Percentiles rank a stretch among this genome's conserved stretches.
Evolutionary conservation across 2,888 invertebrate genomes (phyloP).

Genomic region (Napeogenes sylphis): DNA sequence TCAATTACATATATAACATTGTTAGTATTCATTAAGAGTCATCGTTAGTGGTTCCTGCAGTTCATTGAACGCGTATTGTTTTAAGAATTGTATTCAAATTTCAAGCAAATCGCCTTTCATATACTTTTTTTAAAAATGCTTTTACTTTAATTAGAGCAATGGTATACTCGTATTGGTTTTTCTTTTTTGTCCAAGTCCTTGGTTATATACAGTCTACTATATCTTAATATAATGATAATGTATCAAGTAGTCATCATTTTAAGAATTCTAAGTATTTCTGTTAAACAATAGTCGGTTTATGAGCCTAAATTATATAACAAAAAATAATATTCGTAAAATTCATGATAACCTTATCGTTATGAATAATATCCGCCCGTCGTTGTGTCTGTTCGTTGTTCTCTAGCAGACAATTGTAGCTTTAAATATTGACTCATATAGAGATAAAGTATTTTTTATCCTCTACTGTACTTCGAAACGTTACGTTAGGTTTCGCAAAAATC

Average conservation of each 20-base stretch:
- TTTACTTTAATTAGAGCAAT: too few relatives aligned
- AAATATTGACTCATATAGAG: constrained; percentile 28
- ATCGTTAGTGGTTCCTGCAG: constrained; percentile 27
- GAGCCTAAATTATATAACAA: constrained; percentile 30
- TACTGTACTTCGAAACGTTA: constrained; percentile 21
- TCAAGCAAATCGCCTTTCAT: not conserved
- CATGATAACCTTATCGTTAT: constrained; percentile 52
- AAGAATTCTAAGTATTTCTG: not conserved
- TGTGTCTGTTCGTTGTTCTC: constrained; percentile 42
- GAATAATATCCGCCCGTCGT: constrained; percentile 51
- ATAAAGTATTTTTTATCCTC: constrained; percentile 18
- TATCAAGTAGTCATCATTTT: not conserved
- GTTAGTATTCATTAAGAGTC: constrained; percentile 32
- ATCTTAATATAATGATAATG: not conserved
- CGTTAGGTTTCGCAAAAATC: constrained; percentile 24
- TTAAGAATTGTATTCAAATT: not conserved
- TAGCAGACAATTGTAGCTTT: constrained; percentile 29
- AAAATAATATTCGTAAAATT: constrained; percentile 48
- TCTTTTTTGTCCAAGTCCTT: not conserved
- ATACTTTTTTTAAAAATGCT: not conserved
- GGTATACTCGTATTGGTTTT: not conserved
- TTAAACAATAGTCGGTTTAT: constrained; percentile 18
- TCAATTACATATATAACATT: constrained; percentile 2
- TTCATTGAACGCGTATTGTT: constrained; percentile 15
- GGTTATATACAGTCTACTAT: not conserved